phyloP scores from a whole-genome alignment of 2,797 vertebrate species.

The Morus bassanus region DNA sequence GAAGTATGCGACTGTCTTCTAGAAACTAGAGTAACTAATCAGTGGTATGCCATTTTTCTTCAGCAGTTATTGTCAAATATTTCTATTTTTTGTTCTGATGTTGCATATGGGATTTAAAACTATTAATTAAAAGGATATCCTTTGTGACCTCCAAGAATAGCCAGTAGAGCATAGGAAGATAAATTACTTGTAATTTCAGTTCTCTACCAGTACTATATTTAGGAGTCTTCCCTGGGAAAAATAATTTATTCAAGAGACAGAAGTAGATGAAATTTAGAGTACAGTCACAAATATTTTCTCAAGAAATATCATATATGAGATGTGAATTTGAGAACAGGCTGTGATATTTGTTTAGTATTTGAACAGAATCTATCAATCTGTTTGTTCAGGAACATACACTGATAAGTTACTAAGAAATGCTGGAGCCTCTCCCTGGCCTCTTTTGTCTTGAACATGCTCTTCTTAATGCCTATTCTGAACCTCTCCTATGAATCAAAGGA shows the following conservation, averaged over 20 bases:
- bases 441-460: neutral
- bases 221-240: neutral
- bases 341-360: conserved; percentile 61
- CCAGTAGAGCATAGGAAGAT: neutral
- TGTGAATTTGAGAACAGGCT: conserved; percentile 42
- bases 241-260: conserved; percentile 31
- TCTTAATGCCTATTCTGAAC: neutral
- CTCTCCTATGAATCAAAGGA: neutral
- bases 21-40: neutral
- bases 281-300: conserved; percentile 51
- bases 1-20: neutral
- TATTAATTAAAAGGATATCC: neutral
- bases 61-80: neutral
- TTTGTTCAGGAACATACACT: neutral
- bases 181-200: neutral
- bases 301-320: conserved; percentile 45
- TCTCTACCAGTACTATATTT: neutral
- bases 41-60: neutral
- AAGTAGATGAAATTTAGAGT: conserved; percentile 51
- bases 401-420: conserved; percentile 10
- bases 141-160: neutral
- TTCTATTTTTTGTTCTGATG: neutral
- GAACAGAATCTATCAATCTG: conserved; percentile 32
- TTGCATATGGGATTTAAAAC: neutral
- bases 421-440: neutral